Evolutionary conservation across 2,888 invertebrate species (phyloP).

Genomic region (Sphinx pinastri): DNA sequence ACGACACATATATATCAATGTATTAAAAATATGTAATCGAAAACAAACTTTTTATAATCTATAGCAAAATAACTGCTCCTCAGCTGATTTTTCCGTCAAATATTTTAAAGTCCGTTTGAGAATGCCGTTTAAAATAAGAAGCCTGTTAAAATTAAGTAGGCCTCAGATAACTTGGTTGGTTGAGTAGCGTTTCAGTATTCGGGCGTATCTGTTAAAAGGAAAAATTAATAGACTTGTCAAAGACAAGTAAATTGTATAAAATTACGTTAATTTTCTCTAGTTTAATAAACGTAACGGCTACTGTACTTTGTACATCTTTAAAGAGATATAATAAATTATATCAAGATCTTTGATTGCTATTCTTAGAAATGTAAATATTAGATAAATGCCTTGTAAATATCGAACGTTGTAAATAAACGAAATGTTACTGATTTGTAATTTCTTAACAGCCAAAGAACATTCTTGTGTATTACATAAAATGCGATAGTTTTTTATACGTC

Average conservation of each 20-base stretch:
- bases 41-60: too few species aligned
- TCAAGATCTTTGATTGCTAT: constrained; percentile 28
- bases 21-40: too few species aligned
- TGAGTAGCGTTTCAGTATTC: too few species aligned
- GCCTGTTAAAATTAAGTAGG: too few species aligned
- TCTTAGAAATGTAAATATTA: constrained; percentile 33
- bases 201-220: constrained; percentile 39
- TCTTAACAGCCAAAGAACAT: constrained; percentile 59
- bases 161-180: too few species aligned
- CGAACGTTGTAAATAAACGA: constrained; percentile 49
- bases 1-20: too few species aligned
- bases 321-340: constrained; percentile 31
- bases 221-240: constrained; percentile 49
- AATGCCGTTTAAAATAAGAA: too few species aligned
- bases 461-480: constrained; percentile 52
- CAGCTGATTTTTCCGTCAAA: too few species aligned
- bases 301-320: constrained; percentile 36
- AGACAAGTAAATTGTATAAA: constrained; percentile 53
- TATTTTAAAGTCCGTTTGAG: too few species aligned
- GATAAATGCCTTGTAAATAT: constrained; percentile 54
- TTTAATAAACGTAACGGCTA: constrained; percentile 49
- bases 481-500: constrained; percentile 46
- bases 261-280: constrained; percentile 45
- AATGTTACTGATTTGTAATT: constrained; percentile 55
- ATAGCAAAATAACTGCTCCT: too few species aligned